Base-by-base conservation (phyloP, 2,113 vertebrate genomes). In the Caloenas nicobarica region DNA sequence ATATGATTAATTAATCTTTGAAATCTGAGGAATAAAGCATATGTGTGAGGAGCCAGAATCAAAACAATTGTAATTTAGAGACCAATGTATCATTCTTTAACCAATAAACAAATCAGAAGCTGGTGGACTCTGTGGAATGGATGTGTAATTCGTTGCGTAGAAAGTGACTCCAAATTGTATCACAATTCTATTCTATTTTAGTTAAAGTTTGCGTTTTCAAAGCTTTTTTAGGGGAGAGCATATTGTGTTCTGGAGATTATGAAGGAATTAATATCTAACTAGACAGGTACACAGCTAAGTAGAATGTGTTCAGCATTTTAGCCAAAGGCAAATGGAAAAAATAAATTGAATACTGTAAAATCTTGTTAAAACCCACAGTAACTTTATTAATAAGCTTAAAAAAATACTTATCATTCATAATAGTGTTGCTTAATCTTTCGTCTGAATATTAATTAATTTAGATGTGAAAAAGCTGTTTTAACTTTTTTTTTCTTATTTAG, bases 401-500 rank as follows among this genome's bases (percentile, higher is more conserved):
- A 76, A 89, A 44, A 54, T 22, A 64, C 11, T 40, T 73, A 11
- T 16, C 3, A 5, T 13, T 86, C 10, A 9, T 22, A 26, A 18
- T 76, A 81, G 24, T 71, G 42, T 19, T 85, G 53, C 12, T 65
- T 72, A 54, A 44, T 70, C 2, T 80, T 4, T 88, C 0, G 1
- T 42, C 19, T 85, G 36, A 66, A 25, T 73, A 57, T 50, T 81
- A 25, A 73, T 54, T 54, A 56, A 2, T 71, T 72, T 60, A 69
- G 28, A 62, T 86, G 13, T 79, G 64, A 87, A 95, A 92, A 72
- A 5, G 1, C 42, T 69, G 25, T 36, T 85, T 36, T 61, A 24
- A 7, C 18, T 29, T 44, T 80, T 68, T 40, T 56, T 82, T 73
- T 50, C 69, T 92, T 58, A 88, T 42, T 92, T 98, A 99, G 99